These are phyloP conservation scores for Vipera latastei DNA, from an alignment of 2,797 vertebrate genomes.

Conservation along the genomic window DNA sequence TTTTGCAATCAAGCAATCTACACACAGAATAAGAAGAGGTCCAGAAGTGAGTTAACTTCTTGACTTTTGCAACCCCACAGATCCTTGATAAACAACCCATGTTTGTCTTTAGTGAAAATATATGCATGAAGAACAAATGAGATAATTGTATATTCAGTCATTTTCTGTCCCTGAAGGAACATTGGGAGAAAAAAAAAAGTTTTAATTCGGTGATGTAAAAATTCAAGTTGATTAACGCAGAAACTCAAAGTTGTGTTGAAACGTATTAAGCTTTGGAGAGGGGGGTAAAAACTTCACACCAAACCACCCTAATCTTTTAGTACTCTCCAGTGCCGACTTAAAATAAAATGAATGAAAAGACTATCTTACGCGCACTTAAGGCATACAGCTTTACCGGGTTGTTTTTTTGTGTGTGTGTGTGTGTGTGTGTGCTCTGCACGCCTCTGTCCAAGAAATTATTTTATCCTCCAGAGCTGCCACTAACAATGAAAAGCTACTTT, in stretches of 20 bases:
- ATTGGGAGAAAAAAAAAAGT: background rate
- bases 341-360: background rate
- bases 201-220: background rate
- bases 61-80: background rate
- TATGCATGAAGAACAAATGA: background rate
- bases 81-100: background rate
- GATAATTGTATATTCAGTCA: background rate
- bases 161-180: background rate
- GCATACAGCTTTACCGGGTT: background rate
- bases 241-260: background rate
- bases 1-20: background rate
- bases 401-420: background rate
- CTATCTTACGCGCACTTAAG: background rate
- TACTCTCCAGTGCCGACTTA: fast-evolving
- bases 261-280: background rate
- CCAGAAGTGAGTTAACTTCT: background rate
- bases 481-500: background rate
- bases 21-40: background rate
- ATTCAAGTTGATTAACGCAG: background rate
- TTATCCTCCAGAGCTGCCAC: background rate
- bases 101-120: background rate
- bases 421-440: background rate
- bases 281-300: background rate
- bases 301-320: background rate
- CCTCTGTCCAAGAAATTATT: fast-evolving